These are phyloP conservation scores for Hiodon tergisus DNA, from an alignment of 2,113 vertebrate species.

Conservation along the genomic window DNA sequence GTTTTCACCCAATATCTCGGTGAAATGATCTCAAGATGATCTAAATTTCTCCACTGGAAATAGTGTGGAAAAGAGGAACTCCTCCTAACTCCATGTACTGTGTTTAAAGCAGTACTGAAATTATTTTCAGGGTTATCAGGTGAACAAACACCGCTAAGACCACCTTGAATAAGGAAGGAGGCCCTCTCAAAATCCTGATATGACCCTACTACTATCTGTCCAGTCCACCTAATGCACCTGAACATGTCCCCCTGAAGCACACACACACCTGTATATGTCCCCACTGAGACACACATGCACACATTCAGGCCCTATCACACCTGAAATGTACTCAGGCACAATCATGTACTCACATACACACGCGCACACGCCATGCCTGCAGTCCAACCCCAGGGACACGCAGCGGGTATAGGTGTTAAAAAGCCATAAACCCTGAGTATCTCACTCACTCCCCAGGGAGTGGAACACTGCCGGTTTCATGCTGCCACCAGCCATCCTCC, in stretches of 20 bases:
- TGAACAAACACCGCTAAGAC: neutral
- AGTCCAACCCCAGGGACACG: too few species aligned
- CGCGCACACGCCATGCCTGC: neutral
- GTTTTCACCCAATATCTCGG: neutral
- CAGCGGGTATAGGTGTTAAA: neutral
- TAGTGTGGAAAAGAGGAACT: neutral
- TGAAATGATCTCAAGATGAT: neutral
- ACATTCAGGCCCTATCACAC: neutral
- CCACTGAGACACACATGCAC: neutral
- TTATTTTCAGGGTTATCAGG: neutral
- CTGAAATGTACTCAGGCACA: neutral
- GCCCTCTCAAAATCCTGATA: too few species aligned
- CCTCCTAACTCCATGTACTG: neutral
- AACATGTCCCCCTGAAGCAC: neutral
- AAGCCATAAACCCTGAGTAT: neutral
- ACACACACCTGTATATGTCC: neutral
- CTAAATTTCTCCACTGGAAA: neutral
- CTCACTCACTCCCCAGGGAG: too few species aligned
- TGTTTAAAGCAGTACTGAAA: too few species aligned
- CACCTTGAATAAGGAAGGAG: too few species aligned
- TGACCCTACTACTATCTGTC: neutral
- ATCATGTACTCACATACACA: neutral
- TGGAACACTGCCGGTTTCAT: neutral
- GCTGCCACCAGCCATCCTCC: neutral
- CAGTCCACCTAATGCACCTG: neutral